Evolutionary conservation across 1,140 invertebrate genomes (phyloP).

Genomic region (Drosophila pallidifrons): DNA sequence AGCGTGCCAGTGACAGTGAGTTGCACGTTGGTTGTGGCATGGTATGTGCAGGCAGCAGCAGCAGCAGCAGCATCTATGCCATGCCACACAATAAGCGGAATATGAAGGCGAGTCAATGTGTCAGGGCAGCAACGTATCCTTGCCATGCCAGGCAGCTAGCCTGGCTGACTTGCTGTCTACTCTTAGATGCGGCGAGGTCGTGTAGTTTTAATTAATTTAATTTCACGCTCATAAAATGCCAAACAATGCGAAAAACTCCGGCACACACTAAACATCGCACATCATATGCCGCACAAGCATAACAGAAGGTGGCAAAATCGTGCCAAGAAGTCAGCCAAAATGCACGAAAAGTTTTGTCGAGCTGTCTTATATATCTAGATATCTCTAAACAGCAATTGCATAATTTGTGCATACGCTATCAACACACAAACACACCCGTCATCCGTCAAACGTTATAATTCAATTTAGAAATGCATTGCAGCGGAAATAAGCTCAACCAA

Average conservation of each 20-base stretch:
- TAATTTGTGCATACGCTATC: constrained; percentile 49
- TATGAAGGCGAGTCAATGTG: constrained; percentile 27
- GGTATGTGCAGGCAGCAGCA: too few relatives aligned
- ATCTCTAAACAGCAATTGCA: constrained; percentile 41
- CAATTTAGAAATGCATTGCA: constrained; percentile 40
- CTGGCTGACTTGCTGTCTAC: constrained; percentile 22
- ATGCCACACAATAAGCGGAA: constrained; percentile 20
- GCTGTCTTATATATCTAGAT: constrained; percentile 6
- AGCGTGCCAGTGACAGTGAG: constrained; percentile 40
- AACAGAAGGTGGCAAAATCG: not conserved
- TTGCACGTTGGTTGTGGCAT: constrained; percentile 16
- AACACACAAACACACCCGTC: constrained; percentile 27
- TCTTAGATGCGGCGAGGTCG: constrained; percentile 20
- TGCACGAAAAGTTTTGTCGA: constrained; percentile 14
- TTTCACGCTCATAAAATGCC: constrained; percentile 74
- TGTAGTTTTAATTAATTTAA: constrained; percentile 81
- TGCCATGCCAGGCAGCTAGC: not conserved
- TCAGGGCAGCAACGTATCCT: constrained; percentile 9
- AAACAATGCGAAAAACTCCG: constrained; percentile 69
- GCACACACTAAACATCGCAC: constrained; percentile 21
- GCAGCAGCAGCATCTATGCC: too few relatives aligned
- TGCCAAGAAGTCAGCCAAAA: constrained; percentile 28
- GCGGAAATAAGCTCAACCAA: constrained; percentile 38
- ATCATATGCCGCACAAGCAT: not conserved
- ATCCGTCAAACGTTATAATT: constrained; percentile 43